These are phyloP conservation scores for Leptobrachium ailaonicum DNA, from an alignment of 2,113 vertebrate species.

Conservation along the genomic window DNA sequence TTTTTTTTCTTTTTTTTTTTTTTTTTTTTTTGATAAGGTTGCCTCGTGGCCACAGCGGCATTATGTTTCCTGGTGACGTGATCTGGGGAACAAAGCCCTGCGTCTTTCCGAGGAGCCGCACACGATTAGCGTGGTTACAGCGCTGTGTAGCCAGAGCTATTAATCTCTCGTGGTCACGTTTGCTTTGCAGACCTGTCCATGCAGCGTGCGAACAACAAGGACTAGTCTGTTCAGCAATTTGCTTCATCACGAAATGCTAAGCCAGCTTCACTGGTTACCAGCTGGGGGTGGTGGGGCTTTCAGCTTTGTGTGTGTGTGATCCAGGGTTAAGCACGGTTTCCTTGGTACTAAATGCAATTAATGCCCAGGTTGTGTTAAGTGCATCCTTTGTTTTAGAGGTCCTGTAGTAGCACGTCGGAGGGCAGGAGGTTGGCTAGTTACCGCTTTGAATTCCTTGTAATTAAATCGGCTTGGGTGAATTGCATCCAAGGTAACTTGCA, in stretches of 20 bases:
- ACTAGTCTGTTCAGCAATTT: constrained; percentile 68
- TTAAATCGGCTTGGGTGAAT: too few relatives aligned
- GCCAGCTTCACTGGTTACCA: constrained; percentile 53
- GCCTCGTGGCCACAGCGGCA: constrained; percentile 58
- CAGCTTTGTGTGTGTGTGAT: constrained; percentile 44
- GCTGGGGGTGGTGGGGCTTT: constrained; percentile 45
- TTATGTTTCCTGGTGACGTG: constrained; percentile 75
- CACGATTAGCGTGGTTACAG: constrained; percentile 73
- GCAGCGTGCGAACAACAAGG: constrained; percentile 63
- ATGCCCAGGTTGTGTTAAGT: constrained; percentile 7
- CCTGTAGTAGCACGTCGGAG: neutral
- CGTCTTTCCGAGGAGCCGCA: constrained; percentile 70
- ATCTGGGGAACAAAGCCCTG: constrained; percentile 71
- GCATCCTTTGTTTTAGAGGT: constrained; percentile 1
- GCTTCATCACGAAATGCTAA: constrained; percentile 51
- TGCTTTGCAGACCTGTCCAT: constrained; percentile 67
- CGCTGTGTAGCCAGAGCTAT: constrained; percentile 73
- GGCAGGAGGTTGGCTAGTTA: too few relatives aligned
- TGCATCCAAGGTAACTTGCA: too few relatives aligned
- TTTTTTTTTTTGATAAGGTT: constrained; percentile 51
- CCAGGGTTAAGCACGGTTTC: constrained; percentile 40
- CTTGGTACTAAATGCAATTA: constrained; percentile 34
- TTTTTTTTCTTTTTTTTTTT: too few relatives aligned
- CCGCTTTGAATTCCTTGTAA: too few relatives aligned
- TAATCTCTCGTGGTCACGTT: constrained; percentile 73